A percentile compares a stretch with the other conserved stretches of the same genome.
Evolutionary conservation across 2,888 invertebrate genomes (phyloP).

Genomic region (Agonum fuliginosum): DNA sequence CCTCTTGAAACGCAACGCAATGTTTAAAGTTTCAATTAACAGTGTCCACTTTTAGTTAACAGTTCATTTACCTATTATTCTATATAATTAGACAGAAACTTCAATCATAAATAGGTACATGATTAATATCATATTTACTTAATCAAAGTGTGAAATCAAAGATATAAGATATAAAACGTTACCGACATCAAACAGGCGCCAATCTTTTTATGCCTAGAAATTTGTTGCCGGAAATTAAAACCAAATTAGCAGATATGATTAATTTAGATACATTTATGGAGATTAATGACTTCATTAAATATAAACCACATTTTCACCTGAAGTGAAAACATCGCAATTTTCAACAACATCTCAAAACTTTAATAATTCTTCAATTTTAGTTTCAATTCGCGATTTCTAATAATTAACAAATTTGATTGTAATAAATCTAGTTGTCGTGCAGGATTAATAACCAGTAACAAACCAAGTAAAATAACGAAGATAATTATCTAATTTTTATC

Average conservation of each 20-base stretch:
- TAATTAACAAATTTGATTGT: constrained; percentile 6
- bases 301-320: neutral
- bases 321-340: neutral
- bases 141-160: no score
- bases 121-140: no score
- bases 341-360: neutral
- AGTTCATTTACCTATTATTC: no score
- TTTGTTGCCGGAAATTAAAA: constrained; percentile 28
- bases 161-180: no score
- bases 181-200: no score
- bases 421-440: constrained; percentile 16
- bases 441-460: neutral
- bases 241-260: constrained; percentile 1
- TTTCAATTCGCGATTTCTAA: constrained; percentile 7
- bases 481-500: constrained; percentile 28
- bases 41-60: no score
- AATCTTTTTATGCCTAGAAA: neutral
- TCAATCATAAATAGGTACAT: no score
- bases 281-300: constrained; percentile 6
- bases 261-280: constrained; percentile 33
- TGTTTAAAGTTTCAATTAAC: no score
- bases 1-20: no score
- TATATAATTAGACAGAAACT: no score
- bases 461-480: constrained; percentile 13
- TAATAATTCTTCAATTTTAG: neutral